Evolutionary conservation across 1,140 invertebrate species (phyloP).

Genomic region (Ceratina japonica): DNA sequence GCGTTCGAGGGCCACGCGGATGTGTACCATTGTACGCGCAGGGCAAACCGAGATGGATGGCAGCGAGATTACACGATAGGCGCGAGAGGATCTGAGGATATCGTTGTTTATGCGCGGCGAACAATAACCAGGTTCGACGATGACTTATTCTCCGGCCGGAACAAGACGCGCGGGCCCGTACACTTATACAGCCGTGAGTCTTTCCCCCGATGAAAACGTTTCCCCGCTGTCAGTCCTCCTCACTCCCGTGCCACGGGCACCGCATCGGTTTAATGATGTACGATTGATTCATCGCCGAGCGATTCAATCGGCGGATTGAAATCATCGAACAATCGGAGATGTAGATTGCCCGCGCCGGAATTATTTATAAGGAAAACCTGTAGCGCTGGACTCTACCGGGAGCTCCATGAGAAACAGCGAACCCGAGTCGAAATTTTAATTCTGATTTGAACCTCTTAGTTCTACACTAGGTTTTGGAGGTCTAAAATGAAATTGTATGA

Average conservation of each 20-base stretch:
- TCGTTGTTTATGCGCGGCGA: conserved; percentile 36
- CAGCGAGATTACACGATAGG: conserved; percentile 49
- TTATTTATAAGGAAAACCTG: too few species aligned
- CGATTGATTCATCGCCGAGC: not conserved
- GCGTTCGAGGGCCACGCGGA: conserved; percentile 24
- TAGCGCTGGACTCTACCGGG: too few species aligned
- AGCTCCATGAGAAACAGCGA: too few species aligned
- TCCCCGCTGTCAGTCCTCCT: not conserved
- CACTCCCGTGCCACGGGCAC: too few species aligned
- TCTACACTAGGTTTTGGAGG: too few species aligned
- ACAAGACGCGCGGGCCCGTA: not conserved
- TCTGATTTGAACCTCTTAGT: too few species aligned
- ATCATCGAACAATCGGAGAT: too few species aligned
- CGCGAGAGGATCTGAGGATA: conserved; percentile 13
- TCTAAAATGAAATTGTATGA: too few species aligned
- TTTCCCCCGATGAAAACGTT: conserved; percentile 8
- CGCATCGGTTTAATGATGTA: not conserved
- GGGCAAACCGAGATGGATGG: conserved; percentile 47
- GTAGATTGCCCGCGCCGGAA: too few species aligned
- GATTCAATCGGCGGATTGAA: too few species aligned
- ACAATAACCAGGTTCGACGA: conserved; percentile 41
- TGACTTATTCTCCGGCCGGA: conserved; percentile 23
- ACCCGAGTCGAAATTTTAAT: too few species aligned
- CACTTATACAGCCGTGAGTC: not conserved
- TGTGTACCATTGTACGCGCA: conserved; percentile 51